Evolutionary conservation across 1,140 invertebrate genomes (phyloP).

Genomic region (Chrysomallon squamiferum): DNA sequence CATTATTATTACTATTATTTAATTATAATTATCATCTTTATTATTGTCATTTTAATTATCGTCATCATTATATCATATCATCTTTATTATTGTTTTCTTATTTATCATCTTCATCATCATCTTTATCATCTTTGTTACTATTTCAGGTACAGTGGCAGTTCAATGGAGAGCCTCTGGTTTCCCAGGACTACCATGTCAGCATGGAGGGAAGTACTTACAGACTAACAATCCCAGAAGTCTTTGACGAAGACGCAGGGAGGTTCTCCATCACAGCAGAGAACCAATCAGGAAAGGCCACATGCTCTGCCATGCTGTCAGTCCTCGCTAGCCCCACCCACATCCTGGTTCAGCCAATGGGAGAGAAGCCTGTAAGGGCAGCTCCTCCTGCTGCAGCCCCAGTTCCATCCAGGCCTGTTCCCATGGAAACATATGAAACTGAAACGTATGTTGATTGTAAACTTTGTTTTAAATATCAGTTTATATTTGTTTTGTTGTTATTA

Average conservation of each 20-base stretch:
- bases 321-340: slow-evolving; percentile 6
- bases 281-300: slow-evolving; percentile 64
- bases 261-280: slow-evolving; percentile 64
- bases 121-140: too few relatives aligned
- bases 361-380: neutral
- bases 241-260: slow-evolving; percentile 60
- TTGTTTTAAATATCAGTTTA: neutral
- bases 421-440: slow-evolving; percentile 3
- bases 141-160: slow-evolving; percentile 78
- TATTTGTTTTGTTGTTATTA: neutral
- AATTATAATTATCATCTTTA: too few relatives aligned
- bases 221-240: slow-evolving; percentile 66
- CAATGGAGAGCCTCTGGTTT: slow-evolving; percentile 74
- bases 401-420: slow-evolving; percentile 10
- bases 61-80: too few relatives aligned
- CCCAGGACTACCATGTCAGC: slow-evolving; percentile 76
- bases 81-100: too few relatives aligned
- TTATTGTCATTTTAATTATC: too few relatives aligned
- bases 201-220: slow-evolving; percentile 74
- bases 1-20: too few relatives aligned
- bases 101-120: too few relatives aligned
- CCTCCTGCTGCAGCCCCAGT: neutral
- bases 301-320: slow-evolving; percentile 59
- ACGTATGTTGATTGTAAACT: neutral
- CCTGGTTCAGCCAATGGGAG: neutral